Evolutionary conservation across 2,888 invertebrate species (phyloP), one percentile per base, ranked within the genome.

Genomic region (Hypercompe scribonia): DNA sequence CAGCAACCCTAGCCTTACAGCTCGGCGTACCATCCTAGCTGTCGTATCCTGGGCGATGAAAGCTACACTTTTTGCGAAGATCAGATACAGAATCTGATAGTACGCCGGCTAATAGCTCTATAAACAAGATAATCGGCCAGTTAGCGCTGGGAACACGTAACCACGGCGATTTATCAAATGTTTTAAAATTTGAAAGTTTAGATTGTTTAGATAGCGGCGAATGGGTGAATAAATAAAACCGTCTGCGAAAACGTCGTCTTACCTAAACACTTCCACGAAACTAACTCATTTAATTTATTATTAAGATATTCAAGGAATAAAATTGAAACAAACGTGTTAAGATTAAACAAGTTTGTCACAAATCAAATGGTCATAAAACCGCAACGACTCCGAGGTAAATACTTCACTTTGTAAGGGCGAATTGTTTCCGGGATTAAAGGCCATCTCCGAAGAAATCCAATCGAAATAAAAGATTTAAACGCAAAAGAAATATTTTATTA

Each of bases 121-220:
- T 94, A 94, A 94, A 94, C 92, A 90, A 94, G 93, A 93, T 94
- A 92, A 94, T 92, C 93, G 90, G 83, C 91, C 88, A 89, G 91
- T 91, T 91, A 91, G 88, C 90, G 92, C 91, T 91, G 91, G 91
- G 90, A 92, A 90, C 86, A 84, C 86, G 83, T 84, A 84, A 77
- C 71, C 78, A 78, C 74, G 64, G 74, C 73, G 81, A 88, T 87
- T 88, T 89, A 86, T 86, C 80, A 88, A 86, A 88, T 84, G 73
- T 78, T 84, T 81, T 81, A 86, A 84, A 86, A 88, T 84, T 84
- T 86, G 80, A 87, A 84, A 84, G 81, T 80, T 75, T 68, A 76
- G 77, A 80, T 81, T 74, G 73, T 71, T 76, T 75, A 39, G 80
- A 82, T 84, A 85, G 73, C 82, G 82, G 78, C 54, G 78, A 72